Conservation (phyloP, 2,888 invertebrate species). For the Melangyna quadrimaculata region DNA sequence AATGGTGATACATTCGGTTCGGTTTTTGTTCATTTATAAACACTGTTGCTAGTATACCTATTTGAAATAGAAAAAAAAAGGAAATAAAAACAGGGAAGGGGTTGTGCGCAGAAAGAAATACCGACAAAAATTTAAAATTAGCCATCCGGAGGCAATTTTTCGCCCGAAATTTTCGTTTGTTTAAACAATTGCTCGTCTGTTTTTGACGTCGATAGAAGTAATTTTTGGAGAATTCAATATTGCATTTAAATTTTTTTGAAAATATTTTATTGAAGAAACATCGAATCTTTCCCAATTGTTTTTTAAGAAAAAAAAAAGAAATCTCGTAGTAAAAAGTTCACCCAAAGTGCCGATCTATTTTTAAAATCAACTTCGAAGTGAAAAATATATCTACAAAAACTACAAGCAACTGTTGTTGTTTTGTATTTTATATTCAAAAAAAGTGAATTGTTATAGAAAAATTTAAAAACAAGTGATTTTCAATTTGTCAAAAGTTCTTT, state of each 20-base stretch:
- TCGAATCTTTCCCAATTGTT: conserved; percentile 4
- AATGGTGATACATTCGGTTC: conserved; percentile 67
- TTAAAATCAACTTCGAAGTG: conserved; percentile 23
- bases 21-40: conserved; percentile 23
- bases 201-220: conserved; percentile 38
- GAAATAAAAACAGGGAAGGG: conserved; percentile 44
- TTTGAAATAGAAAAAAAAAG: neutral
- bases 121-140: conserved; percentile 63
- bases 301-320: neutral
- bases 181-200: conserved; percentile 29
- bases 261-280: neutral
- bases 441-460: neutral
- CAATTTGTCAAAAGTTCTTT: neutral
- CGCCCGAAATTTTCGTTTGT: conserved; percentile 23
- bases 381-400: neutral
- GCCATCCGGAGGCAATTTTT: conserved; percentile 62
- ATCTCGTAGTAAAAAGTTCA: neutral
- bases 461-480: neutral
- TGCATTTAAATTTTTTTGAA: conserved; percentile 52
- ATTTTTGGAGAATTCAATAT: conserved; percentile 23
- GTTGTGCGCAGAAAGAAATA: conserved; percentile 62
- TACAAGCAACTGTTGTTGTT: neutral
- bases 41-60: conserved; percentile 15
- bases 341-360: conserved; percentile 59
- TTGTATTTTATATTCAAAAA: neutral